Base-by-base conservation (phyloP, 2,113 vertebrate genomes). In the Otolemur garnettii region DNA sequence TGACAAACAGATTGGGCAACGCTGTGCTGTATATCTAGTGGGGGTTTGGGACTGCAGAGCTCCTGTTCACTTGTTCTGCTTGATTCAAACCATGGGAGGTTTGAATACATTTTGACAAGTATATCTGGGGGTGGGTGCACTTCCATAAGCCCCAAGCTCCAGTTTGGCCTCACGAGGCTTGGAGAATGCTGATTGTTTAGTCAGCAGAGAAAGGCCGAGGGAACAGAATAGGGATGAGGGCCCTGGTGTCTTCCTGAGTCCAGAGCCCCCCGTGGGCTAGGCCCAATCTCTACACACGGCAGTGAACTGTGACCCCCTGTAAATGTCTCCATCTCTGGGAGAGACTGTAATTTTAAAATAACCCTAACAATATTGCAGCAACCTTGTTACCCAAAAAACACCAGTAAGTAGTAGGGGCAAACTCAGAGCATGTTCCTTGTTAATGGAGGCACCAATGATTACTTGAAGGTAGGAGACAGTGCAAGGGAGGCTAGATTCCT, bases 401-500 rank as follows among this genome's bases (percentile, higher is more conserved):
- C 50, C 68, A 13, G 1, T 1, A 8, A 3, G 35, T 21, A 3
- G 62, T 18, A 18, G 62, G 2, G 90, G 72, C 80, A 42, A 75
- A 55, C 12, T 0, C 3, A 69, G 53, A 59, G 42, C 77, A 2
- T 2, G n/a, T 24, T n/a, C 18, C 64, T 88, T 33, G 9, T 80
- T 68, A 66, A 33, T 2, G 0, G 57, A 18, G 7, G 11, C 30
- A 6, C 42, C 0, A 2, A 10, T 71, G 45, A 94, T 91, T 55
- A 64, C 87, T 77, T 33, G 55, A 97, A 96, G 97, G 93, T 97
- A 93, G 69, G 87, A 82, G 94, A 97, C 96, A 95, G 91, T 95
- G 95, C 95, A 96, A 97, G 97, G 75, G 97, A 93, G 89, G 93
- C 79, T 81, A 79, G 94, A 97, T 97, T 97, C 91, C 97, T 98